Evolutionary conservation across 2,797 vertebrate species (phyloP), one percentile per base, ranked within the genome.

Genomic region (Sciurus vulgaris): DNA sequence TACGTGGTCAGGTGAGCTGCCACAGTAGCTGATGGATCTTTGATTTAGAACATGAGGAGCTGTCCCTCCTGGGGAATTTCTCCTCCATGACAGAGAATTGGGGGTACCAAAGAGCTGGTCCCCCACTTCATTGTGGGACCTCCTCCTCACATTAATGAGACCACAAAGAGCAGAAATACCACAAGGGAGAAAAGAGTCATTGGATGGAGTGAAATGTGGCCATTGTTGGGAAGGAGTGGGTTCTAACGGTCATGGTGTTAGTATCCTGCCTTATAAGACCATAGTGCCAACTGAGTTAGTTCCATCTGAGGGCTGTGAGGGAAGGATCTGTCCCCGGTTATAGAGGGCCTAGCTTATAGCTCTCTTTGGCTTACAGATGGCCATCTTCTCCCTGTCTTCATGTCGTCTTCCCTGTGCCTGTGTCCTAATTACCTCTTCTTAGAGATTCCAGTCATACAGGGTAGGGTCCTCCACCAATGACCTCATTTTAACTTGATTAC

Each of bases 241-340:
- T 33, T 44, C n/a, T 11, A 1, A 18, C 11, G 2, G 41, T 5
- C 2, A 2, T 51, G 8, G 7, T 28, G 11, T 33, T 49, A 28
- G 38, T 24, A 14, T 35, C 49, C 14, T 4, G 6, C 18, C 44
- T 49, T 6, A 1, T 2, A 51, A 38, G 51, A 41, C 24, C 7
- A 3, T 7, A 17, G 38, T 13, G 44, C 15, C 7, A 0, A 38
- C 14, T 7, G 33, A 26, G 9, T 0, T 20, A n/a, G 56, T 6
- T 54, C 35, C 49, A 1, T 10, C 59, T 13, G 7, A 61, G 4
- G 38, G 30, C 35, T 0, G 0, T 12, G n/a, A 47, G 35, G 7
- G 7, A 61, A 14, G 30, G 56, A 0, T 15, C 5, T 0, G 0
- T 14, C 38, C 56, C n/a, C 0, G 10, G 38, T 41, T 63, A 24